phyloP scores from a whole-genome alignment of 2,888 invertebrate genomes.

The Ellobium chinense region DNA sequence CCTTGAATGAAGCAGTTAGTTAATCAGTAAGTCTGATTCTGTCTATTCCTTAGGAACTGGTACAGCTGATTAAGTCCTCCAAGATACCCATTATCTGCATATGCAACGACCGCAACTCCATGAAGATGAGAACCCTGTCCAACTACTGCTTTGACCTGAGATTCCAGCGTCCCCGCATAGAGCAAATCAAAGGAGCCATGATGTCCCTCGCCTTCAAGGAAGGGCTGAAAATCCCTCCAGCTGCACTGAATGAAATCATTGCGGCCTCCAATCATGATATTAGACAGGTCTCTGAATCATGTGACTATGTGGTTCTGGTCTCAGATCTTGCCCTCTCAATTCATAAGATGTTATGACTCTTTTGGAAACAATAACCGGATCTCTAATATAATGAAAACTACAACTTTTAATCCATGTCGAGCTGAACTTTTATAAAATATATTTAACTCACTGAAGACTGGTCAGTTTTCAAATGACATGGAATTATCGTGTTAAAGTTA shows the following conservation, averaged over 20 bases:
- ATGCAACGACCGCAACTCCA: constrained; percentile 95
- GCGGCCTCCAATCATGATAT: constrained; percentile 94
- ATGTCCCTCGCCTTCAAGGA: constrained; percentile 95
- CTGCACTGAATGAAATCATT: constrained; percentile 91
- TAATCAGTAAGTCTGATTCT: no score
- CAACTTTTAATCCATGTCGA: no score
- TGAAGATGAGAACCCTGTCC: constrained; percentile 93
- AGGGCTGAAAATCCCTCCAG: constrained; percentile 86
- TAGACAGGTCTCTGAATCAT: constrained; percentile 84
- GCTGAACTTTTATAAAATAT: no score
- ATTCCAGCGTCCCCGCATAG: constrained; percentile 90
- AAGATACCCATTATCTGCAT: constrained; percentile 85
- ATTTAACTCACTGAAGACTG: no score
- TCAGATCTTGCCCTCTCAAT: no score
- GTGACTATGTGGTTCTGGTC: not conserved
- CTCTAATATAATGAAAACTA: no score
- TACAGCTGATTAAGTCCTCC: constrained; percentile 91
- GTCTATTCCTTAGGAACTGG: constrained; percentile 89
- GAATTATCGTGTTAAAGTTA: no score
- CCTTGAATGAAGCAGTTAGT: no score
- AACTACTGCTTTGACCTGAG: constrained; percentile 96
- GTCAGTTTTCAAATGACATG: no score
- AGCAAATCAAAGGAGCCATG: constrained; percentile 95
- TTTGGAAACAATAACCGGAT: no score
- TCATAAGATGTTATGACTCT: no score